Evolutionary conservation across 2,797 vertebrate genomes (phyloP).

Genomic region (Mormyrus proboscirostris): DNA sequence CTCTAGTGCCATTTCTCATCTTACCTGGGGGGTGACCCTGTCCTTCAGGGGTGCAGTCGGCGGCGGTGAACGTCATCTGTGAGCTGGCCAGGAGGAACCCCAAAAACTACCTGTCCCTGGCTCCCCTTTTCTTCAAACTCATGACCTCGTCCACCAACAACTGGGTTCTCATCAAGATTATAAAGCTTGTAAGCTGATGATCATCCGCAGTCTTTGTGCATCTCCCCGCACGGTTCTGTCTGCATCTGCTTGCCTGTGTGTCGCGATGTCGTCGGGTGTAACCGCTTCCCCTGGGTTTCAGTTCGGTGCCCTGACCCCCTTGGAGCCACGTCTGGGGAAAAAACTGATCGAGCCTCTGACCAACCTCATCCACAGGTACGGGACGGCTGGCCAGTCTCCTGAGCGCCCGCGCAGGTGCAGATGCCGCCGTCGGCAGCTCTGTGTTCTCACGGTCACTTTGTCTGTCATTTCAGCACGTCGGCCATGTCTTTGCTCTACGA

Average conservation of each 20-base stretch:
- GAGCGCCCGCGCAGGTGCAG: no score
- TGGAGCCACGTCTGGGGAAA: conserved; percentile 94
- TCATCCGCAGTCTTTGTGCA: background rate
- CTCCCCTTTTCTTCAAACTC: conserved; percentile 94
- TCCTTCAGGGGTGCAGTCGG: conserved; percentile 81
- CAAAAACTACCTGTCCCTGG: conserved; percentile 95
- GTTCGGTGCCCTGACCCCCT: conserved; percentile 95
- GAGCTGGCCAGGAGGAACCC: conserved; percentile 95
- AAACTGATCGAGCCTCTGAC: conserved; percentile 96
- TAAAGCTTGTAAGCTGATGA: conserved; percentile 78
- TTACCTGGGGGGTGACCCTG: background rate
- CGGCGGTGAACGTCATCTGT: conserved; percentile 96
- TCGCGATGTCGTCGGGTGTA: background rate
- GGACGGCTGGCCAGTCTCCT: background rate
- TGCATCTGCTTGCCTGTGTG: background rate
- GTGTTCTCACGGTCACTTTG: background rate
- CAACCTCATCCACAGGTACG: conserved; percentile 94
- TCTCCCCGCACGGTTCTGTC: background rate
- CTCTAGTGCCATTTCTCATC: background rate
- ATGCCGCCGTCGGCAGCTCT: background rate
- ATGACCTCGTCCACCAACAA: conserved; percentile 99
- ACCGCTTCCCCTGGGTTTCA: conserved; percentile 40
- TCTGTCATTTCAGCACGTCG: conserved; percentile 72
- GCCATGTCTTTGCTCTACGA: conserved; percentile 98
- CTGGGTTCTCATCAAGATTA: conserved; percentile 99